Evolutionary conservation across 2,113 vertebrate genomes (phyloP), one percentile per base, ranked within the genome.

Genomic region (Anseranas semipalmata): DNA sequence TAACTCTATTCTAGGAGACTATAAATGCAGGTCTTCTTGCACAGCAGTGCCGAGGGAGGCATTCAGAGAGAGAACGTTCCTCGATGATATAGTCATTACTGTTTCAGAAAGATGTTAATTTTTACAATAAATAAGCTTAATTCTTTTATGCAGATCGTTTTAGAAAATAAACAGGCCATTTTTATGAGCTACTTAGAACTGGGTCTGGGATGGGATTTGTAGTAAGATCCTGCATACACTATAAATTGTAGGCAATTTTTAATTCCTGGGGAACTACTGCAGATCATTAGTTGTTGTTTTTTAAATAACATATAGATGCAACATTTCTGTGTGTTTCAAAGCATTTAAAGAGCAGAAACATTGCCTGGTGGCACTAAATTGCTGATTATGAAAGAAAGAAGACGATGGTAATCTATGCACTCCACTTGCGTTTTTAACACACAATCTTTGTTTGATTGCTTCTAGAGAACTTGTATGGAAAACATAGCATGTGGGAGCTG

Each of bases 111-210:
- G 92, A 97, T 28, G 52, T 78, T 97, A 95, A 97, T 97, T 97
- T 95, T 96, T 81, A 95, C 88, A 95, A 96, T 97, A 97, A 98
- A 96, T 97, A 97, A 98, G 91, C 89, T 79, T 91, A 95, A 96
- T 96, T 75, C 87, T 41, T 95, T 93, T 88, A 94, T 53, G 75
- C 85, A 87, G 92, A 93, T 97, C 91, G 0, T 89, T 97, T 97
- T 87, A 78, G 78, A 91, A 96, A 98, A 94, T 90, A 96, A 98
- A 96, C 89, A 97, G 97, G 84, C 73, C 74, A 4, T 96, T 97
- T 97, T 98, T 97, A 97, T 86, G 75, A 97, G 97, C 95, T 97
- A 15, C 91, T 93, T 90, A 92, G 73, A 97, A 78, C 71, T 32
- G 33, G 86, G 71, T 28, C 58, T 75, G 83, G 71, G 66, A 12